Percentiles rank a stretch among this genome's conserved stretches.
These are phyloP conservation scores for Papilio gigon DNA, from an alignment of 2,888 invertebrate genomes.

Conservation along the genomic window DNA sequence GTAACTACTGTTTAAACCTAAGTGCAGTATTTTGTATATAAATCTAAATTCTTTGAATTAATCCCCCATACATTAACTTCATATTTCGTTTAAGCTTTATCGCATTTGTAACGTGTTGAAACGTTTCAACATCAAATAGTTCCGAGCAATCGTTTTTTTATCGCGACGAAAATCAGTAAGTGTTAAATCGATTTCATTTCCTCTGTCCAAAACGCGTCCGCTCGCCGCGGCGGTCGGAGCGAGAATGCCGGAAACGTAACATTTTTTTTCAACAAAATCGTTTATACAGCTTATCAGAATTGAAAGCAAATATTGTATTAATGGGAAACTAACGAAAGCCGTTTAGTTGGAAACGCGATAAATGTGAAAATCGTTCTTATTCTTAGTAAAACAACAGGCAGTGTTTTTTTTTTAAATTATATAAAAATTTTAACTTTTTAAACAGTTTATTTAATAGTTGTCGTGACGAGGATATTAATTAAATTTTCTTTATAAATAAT, in stretches of 20 bases:
- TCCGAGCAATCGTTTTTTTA: conserved; percentile 19
- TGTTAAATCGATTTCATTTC: conserved; percentile 41
- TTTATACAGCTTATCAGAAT: conserved; percentile 40
- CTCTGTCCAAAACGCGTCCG: conserved; percentile 41
- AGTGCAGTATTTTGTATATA: too few relatives aligned
- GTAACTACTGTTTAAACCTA: too few relatives aligned
- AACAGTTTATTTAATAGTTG: too few relatives aligned
- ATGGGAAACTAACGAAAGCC: conserved; percentile 14
- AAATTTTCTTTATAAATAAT: too few relatives aligned
- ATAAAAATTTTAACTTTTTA: too few relatives aligned
- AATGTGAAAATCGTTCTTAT: neutral
- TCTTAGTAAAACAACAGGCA: neutral
- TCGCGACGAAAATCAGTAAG: conserved; percentile 25
- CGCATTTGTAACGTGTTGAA: neutral
- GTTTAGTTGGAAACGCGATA: conserved; percentile 19
- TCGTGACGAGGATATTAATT: too few relatives aligned
- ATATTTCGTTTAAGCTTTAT: neutral
- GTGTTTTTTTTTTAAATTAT: neutral
- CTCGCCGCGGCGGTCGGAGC: conserved; percentile 28
- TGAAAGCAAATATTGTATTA: conserved; percentile 38
- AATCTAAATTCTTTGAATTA: too few relatives aligned
- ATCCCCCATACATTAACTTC: neutral
- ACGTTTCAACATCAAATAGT: conserved; percentile 22
- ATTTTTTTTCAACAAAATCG: conserved; percentile 30
- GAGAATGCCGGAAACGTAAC: conserved; percentile 43